Evolutionary conservation across 2,888 invertebrate genomes (phyloP), one percentile per base, ranked within the genome.

Genomic region (Lasioglossum zephyrum): DNA sequence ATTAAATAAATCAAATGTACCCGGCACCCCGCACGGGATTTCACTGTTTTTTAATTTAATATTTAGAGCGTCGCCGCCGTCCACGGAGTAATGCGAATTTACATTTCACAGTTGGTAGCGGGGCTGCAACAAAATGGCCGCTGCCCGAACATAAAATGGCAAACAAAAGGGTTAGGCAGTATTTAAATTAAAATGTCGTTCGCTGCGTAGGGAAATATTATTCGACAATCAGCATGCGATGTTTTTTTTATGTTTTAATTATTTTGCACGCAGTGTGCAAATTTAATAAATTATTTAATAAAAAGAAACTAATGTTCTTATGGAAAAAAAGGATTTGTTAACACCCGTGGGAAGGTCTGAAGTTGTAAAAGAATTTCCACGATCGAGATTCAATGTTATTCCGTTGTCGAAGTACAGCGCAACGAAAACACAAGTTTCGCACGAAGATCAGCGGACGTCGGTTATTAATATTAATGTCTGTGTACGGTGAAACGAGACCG

Each of bases 1-100:
- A 84, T 39, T 39, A 69, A 69, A 85, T 85, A 84, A 85, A 83
- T 79, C 79, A 85, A 39, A 36, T 6, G 63, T 53, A 1, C 26
- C 66, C 36, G 0, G 31, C 3, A 8, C 18, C 66, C 41, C 41
- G 39, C 9, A 41, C 41, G 44, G 31, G 63, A 85, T 85, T 78
- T 75, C 84, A 66, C 78, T 26, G 84, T 79, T 85, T 85, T 66
- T 85, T 72, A 84, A 85, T 85, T 83, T 78, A 83, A 79, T 83
- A 78, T 75, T 75, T 53, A 39, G 66, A 66, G 31, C 72, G 36
- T 49, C 66, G 36, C 22, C 66, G 36, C 26, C 36, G 66, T 36
- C 6, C 31, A 36, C 39, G 31, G n/a, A 49, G 44, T 82, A 74
- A 82, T 78, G 73, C 74, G 73, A 83, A 78, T 85, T 70, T 66